phyloP scores from a whole-genome alignment of 2,888 invertebrate genomes.

The Eremobia ochroleuca region DNA sequence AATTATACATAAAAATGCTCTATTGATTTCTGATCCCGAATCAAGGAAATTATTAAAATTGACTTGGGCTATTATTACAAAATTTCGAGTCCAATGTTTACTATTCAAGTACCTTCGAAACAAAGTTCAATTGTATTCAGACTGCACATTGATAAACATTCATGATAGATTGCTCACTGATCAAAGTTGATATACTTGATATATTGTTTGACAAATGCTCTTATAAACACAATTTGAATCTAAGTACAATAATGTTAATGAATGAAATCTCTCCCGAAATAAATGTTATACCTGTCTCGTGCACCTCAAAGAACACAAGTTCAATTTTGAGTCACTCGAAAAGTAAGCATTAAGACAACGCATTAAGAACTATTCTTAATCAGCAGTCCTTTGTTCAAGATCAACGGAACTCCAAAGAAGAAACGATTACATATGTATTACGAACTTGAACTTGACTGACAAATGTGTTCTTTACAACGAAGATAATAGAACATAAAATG shows the following conservation, averaged over 20 bases:
- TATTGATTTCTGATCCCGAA: not conserved
- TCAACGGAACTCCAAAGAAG: slow-evolving; percentile 38
- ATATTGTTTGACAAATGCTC: slow-evolving; percentile 70
- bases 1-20: not conserved
- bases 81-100: slow-evolving; percentile 16
- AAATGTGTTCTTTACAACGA: slow-evolving; percentile 66
- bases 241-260: slow-evolving; percentile 70
- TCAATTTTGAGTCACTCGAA: slow-evolving; percentile 9
- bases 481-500: slow-evolving; percentile 68
- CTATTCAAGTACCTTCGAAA: slow-evolving; percentile 17
- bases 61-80: slow-evolving; percentile 9
- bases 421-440: slow-evolving; percentile 65
- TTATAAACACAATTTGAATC: slow-evolving; percentile 70
- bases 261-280: slow-evolving; percentile 64
- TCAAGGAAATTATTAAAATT: not conserved
- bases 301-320: slow-evolving; percentile 25
- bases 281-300: slow-evolving; percentile 52
- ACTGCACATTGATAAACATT: slow-evolving; percentile 45
- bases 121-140: slow-evolving; percentile 44
- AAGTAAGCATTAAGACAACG: slow-evolving; percentile 23
- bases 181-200: slow-evolving; percentile 62
- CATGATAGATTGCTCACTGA: slow-evolving; percentile 64
- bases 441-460: slow-evolving; percentile 72
- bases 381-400: slow-evolving; percentile 5
- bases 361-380: slow-evolving; percentile 29